Base-by-base conservation (phyloP, 2,113 vertebrate species). In the Pogonocichla stellata region DNA sequence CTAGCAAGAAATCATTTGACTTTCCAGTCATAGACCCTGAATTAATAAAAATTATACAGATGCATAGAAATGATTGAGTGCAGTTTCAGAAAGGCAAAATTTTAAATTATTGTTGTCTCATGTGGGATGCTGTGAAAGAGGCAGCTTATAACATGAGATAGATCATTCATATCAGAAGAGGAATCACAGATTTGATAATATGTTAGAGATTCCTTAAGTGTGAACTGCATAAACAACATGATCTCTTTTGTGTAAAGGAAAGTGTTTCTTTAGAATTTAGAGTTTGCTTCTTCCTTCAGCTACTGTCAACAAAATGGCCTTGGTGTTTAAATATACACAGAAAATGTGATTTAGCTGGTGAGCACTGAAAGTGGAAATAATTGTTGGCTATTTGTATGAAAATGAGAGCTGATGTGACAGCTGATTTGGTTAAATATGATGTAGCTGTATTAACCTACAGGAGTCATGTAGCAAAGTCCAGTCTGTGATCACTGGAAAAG, bases 341-440 rank as follows among this genome's bases (percentile, higher is more conserved):
- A 85, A 95, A 93, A 87, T 82, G 87, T 91, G 57, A 75, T 88
- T 87, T 82, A 87, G 28, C 50, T 79, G 26, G 16, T 85, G 73
- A 85, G 53, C 16, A 19, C 65, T 93, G 83, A 73, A 75, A 79
- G 60, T 93, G 73, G 77, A 95, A 97, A 92, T 79, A 93, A 14
- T 31, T 95, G 53, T 57, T 92, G 93, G 61, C 83, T 79, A 51
- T 79, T 83, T 71, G 51, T 48, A 26, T 53, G 51, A 71, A 90
- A 90, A 86, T 14, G 67, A 90, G 50, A 80, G 79, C 75, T 80
- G 79, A 93, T 96, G 64, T 71, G 94, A 95, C 81, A 94, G 71
- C 26, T 90, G 81, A 86, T 90, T 90, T 67, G 51, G 79, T 1
- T 88, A 79, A 92, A 74, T 34, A 7, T 80, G 71, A 36, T 5